phyloP scores from a whole-genome alignment of 2,113 vertebrate genomes.

The Epinephelus fuscoguttatus region DNA sequence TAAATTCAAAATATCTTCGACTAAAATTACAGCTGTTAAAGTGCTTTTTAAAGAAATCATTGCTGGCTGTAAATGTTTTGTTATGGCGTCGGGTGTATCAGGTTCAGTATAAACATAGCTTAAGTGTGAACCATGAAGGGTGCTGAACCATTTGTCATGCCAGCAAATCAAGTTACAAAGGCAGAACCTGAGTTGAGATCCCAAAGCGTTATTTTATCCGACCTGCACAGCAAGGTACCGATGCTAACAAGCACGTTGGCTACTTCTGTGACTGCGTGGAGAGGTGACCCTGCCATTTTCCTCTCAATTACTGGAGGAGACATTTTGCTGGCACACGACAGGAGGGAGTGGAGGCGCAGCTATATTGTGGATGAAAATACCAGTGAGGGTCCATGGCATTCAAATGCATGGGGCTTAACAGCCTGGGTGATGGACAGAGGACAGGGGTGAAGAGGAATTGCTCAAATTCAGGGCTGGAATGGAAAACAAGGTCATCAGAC shows the following conservation, averaged over 20 bases:
- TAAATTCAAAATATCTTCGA: neutral
- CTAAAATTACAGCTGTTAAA: neutral
- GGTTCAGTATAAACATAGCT: constrained; percentile 22
- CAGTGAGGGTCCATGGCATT: constrained; percentile 46
- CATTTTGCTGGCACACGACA: constrained; percentile 36
- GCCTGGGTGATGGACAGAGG: constrained; percentile 27
- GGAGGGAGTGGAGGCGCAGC: neutral
- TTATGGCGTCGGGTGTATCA: neutral
- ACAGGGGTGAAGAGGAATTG: constrained; percentile 7
- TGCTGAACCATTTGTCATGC: constrained; percentile 14
- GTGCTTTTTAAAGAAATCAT: neutral
- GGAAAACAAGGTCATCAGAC: constrained; percentile 43
- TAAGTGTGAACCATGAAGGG: neutral
- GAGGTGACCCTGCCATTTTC: constrained; percentile 52
- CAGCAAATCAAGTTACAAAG: constrained; percentile 24
- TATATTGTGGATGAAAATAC: constrained; percentile 67
- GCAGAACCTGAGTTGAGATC: constrained; percentile 16
- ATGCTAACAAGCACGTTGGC: constrained; percentile 50
- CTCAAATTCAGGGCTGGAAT: constrained; percentile 30
- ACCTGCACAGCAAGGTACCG: constrained; percentile 3
- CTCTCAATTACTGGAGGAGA: constrained; percentile 54
- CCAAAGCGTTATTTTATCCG: constrained; percentile 7
- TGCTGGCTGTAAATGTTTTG: neutral
- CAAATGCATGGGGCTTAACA: constrained; percentile 48
- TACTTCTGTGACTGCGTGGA: constrained; percentile 40